A percentile compares a stretch with the other conserved stretches of the same genome.
phyloP scores from a whole-genome alignment of 2,797 vertebrate genomes.

The Pygocentrus nattereri region DNA sequence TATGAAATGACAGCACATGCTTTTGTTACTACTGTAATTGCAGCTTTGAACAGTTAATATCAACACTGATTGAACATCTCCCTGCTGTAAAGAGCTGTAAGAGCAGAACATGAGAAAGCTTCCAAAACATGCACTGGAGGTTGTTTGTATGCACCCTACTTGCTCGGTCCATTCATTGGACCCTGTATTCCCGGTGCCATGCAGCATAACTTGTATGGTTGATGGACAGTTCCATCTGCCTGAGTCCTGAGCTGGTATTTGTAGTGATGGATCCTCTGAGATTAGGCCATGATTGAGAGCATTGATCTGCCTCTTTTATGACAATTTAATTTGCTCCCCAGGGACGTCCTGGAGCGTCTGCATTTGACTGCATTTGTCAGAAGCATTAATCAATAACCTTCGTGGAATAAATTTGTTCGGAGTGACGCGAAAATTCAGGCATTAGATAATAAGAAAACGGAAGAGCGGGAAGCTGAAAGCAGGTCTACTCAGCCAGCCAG shows the following conservation, averaged over 20 bases:
- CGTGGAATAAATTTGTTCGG: constrained; percentile 43
- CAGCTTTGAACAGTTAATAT: too few relatives aligned
- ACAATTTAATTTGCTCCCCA: constrained; percentile 50
- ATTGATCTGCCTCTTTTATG: constrained; percentile 58
- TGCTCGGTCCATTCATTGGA: not conserved
- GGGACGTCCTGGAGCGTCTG: constrained; percentile 18
- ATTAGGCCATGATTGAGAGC: constrained; percentile 56
- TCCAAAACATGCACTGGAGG: not conserved
- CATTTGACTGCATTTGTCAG: constrained; percentile 45
- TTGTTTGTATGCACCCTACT: not conserved
- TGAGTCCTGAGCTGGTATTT: constrained; percentile 29
- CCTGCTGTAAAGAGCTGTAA: not conserved
- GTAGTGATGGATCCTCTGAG: constrained; percentile 45
- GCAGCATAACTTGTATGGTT: not conserved
- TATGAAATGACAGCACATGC: too few relatives aligned
- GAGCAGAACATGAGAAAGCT: not conserved
- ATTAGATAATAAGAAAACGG: constrained; percentile 39
- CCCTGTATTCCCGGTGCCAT: not conserved
- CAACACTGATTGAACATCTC: not conserved
- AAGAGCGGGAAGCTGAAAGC: constrained; percentile 20
- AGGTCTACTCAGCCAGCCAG: constrained; percentile 32
- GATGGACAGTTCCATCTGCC: constrained; percentile 22
- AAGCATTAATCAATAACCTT: constrained; percentile 52
- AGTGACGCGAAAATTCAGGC: constrained; percentile 36
- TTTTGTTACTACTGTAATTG: too few relatives aligned